These are phyloP conservation scores for Taurulus bubalis DNA, from an alignment of 2,113 vertebrate species.

Conservation along the genomic window DNA sequence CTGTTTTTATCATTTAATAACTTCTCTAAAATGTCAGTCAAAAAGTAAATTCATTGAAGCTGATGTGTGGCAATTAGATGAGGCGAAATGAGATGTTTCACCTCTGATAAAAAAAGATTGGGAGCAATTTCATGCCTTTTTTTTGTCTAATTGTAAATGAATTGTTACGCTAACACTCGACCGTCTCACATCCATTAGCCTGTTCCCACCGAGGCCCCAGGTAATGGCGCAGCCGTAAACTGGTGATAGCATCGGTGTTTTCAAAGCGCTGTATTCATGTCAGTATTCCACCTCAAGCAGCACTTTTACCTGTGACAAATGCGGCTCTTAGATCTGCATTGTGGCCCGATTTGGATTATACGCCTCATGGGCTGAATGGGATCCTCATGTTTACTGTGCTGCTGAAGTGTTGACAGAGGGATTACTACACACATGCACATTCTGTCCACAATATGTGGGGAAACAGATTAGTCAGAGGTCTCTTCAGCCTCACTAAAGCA, in stretches of 20 bases:
- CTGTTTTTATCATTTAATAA: neutral
- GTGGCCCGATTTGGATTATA: slow-evolving; percentile 22
- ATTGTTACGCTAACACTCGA: neutral
- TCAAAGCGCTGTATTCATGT: neutral
- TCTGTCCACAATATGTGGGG: slow-evolving; percentile 7
- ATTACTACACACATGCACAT: slow-evolving; percentile 19
- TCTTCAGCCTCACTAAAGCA: slow-evolving; percentile 10
- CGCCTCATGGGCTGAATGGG: neutral
- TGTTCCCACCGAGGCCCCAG: neutral
- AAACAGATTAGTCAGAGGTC: slow-evolving; percentile 36
- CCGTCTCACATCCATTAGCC: neutral
- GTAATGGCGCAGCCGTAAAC: neutral
- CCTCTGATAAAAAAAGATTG: neutral
- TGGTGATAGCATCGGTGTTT: neutral
- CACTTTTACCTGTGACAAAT: neutral
- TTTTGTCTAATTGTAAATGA: neutral
- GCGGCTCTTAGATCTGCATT: slow-evolving; percentile 19
- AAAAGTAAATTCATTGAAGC: neutral
- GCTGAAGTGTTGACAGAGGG: slow-evolving; percentile 26
- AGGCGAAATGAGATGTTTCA: neutral
- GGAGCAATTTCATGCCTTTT: slow-evolving; percentile 8
- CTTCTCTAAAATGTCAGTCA: neutral
- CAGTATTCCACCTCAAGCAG: neutral
- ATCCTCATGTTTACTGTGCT: slow-evolving; percentile 1
- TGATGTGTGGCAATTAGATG: neutral